phyloP scores from a whole-genome alignment of 2,888 invertebrate species.

The Silvanus unidentatus region DNA sequence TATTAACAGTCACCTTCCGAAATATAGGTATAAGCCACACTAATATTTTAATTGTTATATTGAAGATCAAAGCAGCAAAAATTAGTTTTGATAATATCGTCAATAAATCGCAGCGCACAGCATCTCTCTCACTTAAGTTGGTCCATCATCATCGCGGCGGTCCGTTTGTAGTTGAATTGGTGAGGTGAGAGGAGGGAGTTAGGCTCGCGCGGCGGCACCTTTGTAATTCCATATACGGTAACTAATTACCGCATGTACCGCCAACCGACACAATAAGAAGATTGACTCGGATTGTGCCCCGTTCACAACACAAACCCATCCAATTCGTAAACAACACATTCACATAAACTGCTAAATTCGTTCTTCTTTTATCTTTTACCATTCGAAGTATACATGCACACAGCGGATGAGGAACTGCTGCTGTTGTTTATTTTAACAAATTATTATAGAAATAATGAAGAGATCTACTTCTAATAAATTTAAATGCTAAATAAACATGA shows the following conservation, averaged over 20 bases:
- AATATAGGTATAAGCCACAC: background rate
- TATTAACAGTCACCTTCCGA: too few species aligned
- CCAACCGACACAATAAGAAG: conserved; percentile 41
- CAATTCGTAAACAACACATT: conserved; percentile 1
- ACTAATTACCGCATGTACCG: conserved; percentile 44
- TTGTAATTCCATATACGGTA: conserved; percentile 45
- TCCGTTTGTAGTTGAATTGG: conserved; percentile 33
- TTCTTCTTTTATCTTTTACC: too few species aligned
- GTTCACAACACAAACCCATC: conserved; percentile 23
- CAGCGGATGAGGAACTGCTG: too few species aligned
- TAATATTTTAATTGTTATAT: conserved; percentile 30
- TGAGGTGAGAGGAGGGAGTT: conserved; percentile 27
- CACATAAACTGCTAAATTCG: too few species aligned
- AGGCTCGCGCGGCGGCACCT: conserved; percentile 44
- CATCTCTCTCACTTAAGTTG: conserved; percentile 18
- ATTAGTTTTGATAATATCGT: conserved; percentile 41
- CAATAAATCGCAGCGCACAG: conserved; percentile 34
- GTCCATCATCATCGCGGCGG: conserved; percentile 32
- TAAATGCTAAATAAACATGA: too few species aligned
- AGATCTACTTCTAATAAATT: too few species aligned
- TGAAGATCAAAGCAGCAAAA: conserved; percentile 34
- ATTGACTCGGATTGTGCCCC: conserved; percentile 28
- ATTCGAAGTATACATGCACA: too few species aligned
- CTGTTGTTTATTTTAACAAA: too few species aligned
- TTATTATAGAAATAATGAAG: too few species aligned